A percentile compares a stretch with the other conserved stretches of the same genome.
Evolutionary conservation across 2,797 vertebrate species (phyloP).

Genomic region (Monodelphis domestica): DNA sequence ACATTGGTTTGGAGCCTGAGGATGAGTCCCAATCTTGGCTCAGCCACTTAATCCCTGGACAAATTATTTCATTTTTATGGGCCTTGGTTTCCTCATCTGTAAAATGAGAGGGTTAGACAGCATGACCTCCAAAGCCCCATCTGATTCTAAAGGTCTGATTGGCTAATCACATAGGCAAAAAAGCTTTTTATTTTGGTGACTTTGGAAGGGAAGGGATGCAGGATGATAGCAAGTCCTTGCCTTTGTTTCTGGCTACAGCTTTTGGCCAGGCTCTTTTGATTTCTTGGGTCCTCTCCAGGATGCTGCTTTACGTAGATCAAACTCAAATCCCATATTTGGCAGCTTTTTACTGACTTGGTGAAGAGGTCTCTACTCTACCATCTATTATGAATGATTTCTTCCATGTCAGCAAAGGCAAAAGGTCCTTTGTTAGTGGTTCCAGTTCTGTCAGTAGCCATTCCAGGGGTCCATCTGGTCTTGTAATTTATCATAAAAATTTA

Average conservation of each 20-base stretch:
- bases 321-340: constrained; percentile 59
- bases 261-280: constrained; percentile 54
- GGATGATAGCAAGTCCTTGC: constrained; percentile 13
- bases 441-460: constrained; percentile 57
- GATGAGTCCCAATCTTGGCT: neutral
- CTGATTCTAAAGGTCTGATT: neutral
- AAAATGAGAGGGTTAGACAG: neutral
- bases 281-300: constrained; percentile 54
- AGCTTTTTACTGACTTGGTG: constrained; percentile 50
- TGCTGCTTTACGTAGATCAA: constrained; percentile 65
- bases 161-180: no score
- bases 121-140: neutral
- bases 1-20: neutral
- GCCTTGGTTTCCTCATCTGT: neutral
- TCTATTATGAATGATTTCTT: constrained; percentile 66
- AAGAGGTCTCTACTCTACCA: constrained; percentile 37
- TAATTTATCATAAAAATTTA: constrained; percentile 73
- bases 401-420: constrained; percentile 67
- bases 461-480: constrained; percentile 61
- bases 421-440: constrained; percentile 66
- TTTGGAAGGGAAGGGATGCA: neutral
- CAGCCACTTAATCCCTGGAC: neutral
- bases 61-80: neutral
- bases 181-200: constrained; percentile 46
- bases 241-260: constrained; percentile 38